phyloP scores from a whole-genome alignment of 2,888 invertebrate species.

The Leptothorax acervorum region DNA sequence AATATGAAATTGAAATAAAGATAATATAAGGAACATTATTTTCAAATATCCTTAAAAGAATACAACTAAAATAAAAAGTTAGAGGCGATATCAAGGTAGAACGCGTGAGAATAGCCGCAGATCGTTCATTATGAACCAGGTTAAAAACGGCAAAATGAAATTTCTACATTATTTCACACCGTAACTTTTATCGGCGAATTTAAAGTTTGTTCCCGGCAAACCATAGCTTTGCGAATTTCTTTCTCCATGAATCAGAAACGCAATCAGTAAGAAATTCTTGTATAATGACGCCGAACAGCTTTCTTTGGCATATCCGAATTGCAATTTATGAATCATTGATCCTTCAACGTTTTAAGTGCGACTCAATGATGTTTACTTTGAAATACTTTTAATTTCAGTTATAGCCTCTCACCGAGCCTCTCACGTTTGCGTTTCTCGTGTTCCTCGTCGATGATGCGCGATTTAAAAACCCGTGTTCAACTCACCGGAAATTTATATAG shows the following conservation, averaged over 20 bases:
- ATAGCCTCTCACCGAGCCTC: background rate
- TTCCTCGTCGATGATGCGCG: background rate
- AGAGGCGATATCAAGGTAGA: background rate
- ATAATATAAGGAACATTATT: conserved; percentile 4
- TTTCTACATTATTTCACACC: conserved; percentile 46
- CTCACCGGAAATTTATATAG: conserved; percentile 58
- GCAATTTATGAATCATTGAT: background rate
- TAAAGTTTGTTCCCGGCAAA: conserved; percentile 19
- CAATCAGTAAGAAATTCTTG: background rate
- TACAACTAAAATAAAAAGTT: background rate
- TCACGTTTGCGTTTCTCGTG: background rate
- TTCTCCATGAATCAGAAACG: conserved; percentile 18
- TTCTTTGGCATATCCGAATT: background rate
- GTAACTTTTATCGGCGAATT: conserved; percentile 38
- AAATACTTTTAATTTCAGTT: background rate
- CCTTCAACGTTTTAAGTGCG: background rate
- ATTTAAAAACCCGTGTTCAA: conserved; percentile 43
- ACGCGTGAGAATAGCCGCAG: background rate
- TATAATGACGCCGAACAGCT: background rate
- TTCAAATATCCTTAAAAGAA: background rate
- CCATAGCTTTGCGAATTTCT: background rate
- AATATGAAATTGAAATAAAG: background rate
- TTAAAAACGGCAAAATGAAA: conserved; percentile 44
- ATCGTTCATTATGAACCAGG: conserved; percentile 24
- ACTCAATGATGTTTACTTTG: background rate